Base-by-base conservation (phyloP, 2,797 vertebrate species). In the Poecilia wingei region DNA sequence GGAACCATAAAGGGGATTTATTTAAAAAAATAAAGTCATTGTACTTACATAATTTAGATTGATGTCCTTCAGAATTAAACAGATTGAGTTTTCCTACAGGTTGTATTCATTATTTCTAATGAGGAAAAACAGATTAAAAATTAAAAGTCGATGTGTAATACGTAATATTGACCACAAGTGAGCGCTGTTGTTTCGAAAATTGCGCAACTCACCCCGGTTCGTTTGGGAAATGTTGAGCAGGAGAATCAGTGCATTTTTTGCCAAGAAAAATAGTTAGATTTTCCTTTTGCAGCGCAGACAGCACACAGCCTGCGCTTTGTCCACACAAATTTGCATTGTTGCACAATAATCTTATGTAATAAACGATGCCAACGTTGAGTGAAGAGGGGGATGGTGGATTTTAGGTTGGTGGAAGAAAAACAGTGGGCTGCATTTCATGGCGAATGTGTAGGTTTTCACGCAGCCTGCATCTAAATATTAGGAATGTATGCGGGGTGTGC, bases 141-240 rank as follows among this genome's bases (percentile, higher is more conserved):
- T 31, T 14, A 31, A 69, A n/a, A 36, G 3, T 20, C 2, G 7
- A n/a, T 5, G 22, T 72, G 74, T 69, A 2, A 33, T 80, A 28
- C 45, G 75, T 49, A 0, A 1, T 1, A 0, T 0, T 77, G 76
- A 78, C 91, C 94, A 90, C 64, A 78, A 2, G 93, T 39, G 14
- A 88, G 92, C 28, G 86, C 83, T 93, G 85, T 86, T 90, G 91
- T 68, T 82, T 55, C 55, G 43, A 20, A 89, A 91, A 92, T 87
- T 18, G 31, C 41, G 6, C 61, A 68, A 3, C 41, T 80, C 41
- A 41, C 10, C 25, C 33, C 78, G 61, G 64, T 77, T 84, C 41
- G 80, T 79, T 82, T 81, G 25, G 73, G 77, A 76, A 84, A 79
- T 55, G 3, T 59, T 64, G 6, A 33, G 73, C 53, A 70, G 39